Base-by-base conservation (phyloP, 1,140 invertebrate genomes). In the Leptopilina clavipes region DNA sequence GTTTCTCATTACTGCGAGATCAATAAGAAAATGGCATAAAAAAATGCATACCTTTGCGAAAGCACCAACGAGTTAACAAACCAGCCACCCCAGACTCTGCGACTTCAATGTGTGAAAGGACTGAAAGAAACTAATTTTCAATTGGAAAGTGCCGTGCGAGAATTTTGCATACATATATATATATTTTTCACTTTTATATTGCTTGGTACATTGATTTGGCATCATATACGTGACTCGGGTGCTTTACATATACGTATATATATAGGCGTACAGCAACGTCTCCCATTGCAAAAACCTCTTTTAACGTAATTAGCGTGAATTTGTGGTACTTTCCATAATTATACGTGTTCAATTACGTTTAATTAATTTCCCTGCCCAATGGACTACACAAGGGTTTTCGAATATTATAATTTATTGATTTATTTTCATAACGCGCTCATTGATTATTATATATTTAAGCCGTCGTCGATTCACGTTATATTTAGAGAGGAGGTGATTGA, bases 261-360 rank as follows among this genome's bases (percentile, higher is more conserved):
- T 25, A 12, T 59, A 31, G 1, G 12, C 59, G 25, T 3, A 65
- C 9, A 40, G 19, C 59, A 14, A 31, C 10, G 59, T 65, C 25
- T 31, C 59, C 31, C 59, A 65, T 65, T 65, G 31, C 22, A 65
- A 31, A 65, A 65, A 65, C 31, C 25, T 31, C 22, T 65, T 25
- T 65, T 31, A 31, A 37, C 59, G 59, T 65, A 65, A 65, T 65
- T 65, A 65, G 59, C 59, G 59, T 65, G 59, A 65, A 65, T 31
- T 65, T 65, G 59, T 25, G 56, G 56, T 25, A 65, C 22, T 5
- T 65, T 65, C 59, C 14, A 65, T 65, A 65, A 65, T 65, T 31
- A 31, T 31, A 65, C 59, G 22, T 65, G 59, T 65, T 65, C 12
- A 65, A 65, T 65, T 40, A 37, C 25, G 22, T 65, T 65, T 65